Evolutionary conservation across 2,113 vertebrate species (phyloP).

Genomic region (Neogale vison): DNA sequence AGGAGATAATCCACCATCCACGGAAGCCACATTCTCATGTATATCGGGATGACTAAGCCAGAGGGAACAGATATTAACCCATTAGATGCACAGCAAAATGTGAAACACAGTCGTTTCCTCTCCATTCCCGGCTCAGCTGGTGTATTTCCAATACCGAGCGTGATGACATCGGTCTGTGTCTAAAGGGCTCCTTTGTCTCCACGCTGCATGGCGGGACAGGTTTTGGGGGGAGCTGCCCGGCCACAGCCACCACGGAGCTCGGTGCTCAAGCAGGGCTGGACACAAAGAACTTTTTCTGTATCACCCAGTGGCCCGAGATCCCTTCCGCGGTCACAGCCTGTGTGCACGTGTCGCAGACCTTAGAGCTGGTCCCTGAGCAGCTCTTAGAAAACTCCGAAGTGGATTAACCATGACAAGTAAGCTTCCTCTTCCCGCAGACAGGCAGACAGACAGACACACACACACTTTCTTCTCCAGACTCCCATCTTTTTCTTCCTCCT

Average conservation of each 20-base stretch:
- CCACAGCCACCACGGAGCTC: not conserved
- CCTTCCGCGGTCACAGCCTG: not conserved
- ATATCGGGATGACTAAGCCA: not conserved
- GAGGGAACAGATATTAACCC: not conserved
- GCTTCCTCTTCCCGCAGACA: not conserved
- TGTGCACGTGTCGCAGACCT: not conserved
- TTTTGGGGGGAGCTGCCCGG: not conserved
- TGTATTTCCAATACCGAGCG: not conserved
- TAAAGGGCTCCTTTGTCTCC: not conserved
- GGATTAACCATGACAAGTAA: not conserved
- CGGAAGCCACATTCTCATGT: not conserved
- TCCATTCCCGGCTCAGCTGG: not conserved
- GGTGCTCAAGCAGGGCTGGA: rapidly evolving
- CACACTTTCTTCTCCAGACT: too few relatives aligned
- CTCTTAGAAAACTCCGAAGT: not conserved
- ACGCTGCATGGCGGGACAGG: not conserved
- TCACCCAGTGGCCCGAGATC: not conserved
- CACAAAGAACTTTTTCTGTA: not conserved
- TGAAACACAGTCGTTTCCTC: not conserved
- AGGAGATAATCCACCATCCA: not conserved
- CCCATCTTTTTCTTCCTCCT: not conserved
- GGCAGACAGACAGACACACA: not conserved
- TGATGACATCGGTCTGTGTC: not conserved
- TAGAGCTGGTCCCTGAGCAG: not conserved
- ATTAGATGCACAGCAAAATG: rapidly evolving